Evolutionary conservation across 2,113 vertebrate genomes (phyloP), one percentile per base, ranked within the genome.

Genomic region (Polypterus senegalus): DNA sequence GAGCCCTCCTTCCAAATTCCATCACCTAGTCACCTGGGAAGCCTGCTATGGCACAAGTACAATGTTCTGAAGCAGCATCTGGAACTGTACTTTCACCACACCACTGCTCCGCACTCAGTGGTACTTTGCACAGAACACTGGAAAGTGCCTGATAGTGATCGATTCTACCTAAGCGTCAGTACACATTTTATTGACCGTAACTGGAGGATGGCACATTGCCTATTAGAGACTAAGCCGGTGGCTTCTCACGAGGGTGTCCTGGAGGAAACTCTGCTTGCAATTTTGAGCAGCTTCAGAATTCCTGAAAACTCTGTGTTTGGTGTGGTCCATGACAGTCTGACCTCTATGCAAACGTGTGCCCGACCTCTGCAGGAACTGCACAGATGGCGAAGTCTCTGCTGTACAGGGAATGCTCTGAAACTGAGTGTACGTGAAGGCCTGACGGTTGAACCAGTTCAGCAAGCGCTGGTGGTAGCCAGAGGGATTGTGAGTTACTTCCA

Each of bases 101-200:
- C 77, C 9, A 48, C 74, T 10, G 70, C 67, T 4, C 60, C 70
- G 6, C 63, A 67, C n/a, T 64, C 76, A 3, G 27, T 79, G 0
- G 70, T 64, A 4, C 43, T 84, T 6, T 81, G 76, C 3, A 67
- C 66, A 0, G 77, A 82, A 47, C 67, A 65, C 54, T 84, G 82
- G 82, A 49, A 47, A 0, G 76, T 76, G 0, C 68, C 70, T 4
- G 74, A 70, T 53, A 69, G 68, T 8, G 69, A 65, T 6, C 77
- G 68, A 53, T 62, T 65, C 1, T 83, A 79, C 66, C 47, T 76
- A 4, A 76, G 68, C 0, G 5, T 83, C 6, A 71, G 74, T 1
- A 74, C 70, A 0, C 77, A 71, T 60, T 81, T 81, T 51, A 69
- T 82, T 0, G 82, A 83, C 8, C 65, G 68, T 4, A 71, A 80